A percentile compares a stretch with the other conserved stretches of the same genome.
Evolutionary conservation across 1,140 invertebrate genomes (phyloP).

Genomic region (Tribolium madens): DNA sequence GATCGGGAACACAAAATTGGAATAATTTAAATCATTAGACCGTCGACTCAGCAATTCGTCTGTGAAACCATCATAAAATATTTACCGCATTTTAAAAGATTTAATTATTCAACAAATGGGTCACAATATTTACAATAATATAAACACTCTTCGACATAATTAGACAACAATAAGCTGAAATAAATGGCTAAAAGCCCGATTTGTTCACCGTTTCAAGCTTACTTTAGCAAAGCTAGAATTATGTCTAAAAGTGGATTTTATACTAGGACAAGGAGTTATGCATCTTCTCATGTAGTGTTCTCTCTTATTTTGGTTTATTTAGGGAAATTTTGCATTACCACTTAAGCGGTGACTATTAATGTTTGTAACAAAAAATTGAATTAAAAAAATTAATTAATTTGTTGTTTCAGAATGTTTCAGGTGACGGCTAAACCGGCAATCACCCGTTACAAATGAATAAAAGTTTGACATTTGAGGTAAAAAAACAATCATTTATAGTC

Average conservation of each 20-base stretch:
- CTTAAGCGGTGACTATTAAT: too few relatives aligned
- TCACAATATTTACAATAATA: constrained; percentile 26
- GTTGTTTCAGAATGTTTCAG: too few relatives aligned
- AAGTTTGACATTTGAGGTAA: too few relatives aligned
- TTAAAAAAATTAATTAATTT: too few relatives aligned
- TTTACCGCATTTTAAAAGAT: constrained; percentile 3
- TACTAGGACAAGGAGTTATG: background rate
- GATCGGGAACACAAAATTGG: constrained; percentile 16
- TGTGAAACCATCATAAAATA: background rate
- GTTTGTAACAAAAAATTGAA: too few relatives aligned
- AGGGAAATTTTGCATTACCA: background rate
- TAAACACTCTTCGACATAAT: constrained; percentile 27
- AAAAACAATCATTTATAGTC: too few relatives aligned
- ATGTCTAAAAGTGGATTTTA: constrained; percentile 2
- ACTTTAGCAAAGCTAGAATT: background rate
- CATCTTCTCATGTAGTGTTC: constrained; percentile 30
- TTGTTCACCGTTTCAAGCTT: constrained; percentile 12
- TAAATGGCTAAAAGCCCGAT: constrained; percentile 15
- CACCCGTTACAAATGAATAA: too few relatives aligned
- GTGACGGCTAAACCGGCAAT: too few relatives aligned
- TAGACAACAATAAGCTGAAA: constrained; percentile 22
- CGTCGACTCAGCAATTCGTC: constrained; percentile 20
- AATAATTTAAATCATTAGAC: constrained; percentile 12
- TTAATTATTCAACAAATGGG: constrained; percentile 18
- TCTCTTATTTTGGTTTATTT: background rate